Base-by-base conservation (phyloP, 2,797 vertebrate genomes). In the Lepus oiostolus region DNA sequence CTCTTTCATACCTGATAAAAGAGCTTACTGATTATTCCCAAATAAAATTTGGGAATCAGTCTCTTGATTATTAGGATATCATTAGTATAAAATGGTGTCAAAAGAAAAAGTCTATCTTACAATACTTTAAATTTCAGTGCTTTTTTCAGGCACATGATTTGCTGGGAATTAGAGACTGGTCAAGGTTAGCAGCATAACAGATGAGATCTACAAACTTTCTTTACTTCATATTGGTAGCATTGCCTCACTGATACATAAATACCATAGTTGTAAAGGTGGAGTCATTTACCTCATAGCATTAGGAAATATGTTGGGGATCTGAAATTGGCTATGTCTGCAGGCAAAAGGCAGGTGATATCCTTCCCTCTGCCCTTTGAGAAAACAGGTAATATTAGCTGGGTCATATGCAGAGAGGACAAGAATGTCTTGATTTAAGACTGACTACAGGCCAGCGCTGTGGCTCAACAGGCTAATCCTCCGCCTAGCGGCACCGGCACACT, bases 51-150 rank as follows among this genome's bases (percentile, higher is more conserved):
- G 35, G 17, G 68, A 68, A 75, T 84, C 19, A 85, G 50, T 17
- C 8, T 76, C 16, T 67, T 30, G 68, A 17, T 87, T 24, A 91
- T 87, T 35, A 79, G 28, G 22, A 68, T n/a, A 79, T 3, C 17
- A 42, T 32, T 85, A 10, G 70, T 47, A 65, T 42, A 35, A 90
- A 89, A 88, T 42, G 50, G 26, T 72, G 92, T 76, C 77, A 90
- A 68, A 74, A 83, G 93, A 77, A 85, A 93, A 93, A 47, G 22
- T 60, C 58, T 85, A 13, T 54, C 30, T 94, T 88, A 81, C 3
- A 68, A 47, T 90, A 88, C 82, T 74, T 92, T 95, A 54, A 85
- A 32, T 32, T 77, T 12, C 22, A 50, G 60, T n/a, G n/a, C 42
- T 19, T 88, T 90, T 68, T 65, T 21, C 4, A 79, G 79, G 22